A percentile compares a stretch with the other conserved stretches of the same genome.
These are phyloP conservation scores for Bucco capensis DNA, from an alignment of 2,113 vertebrate species.

Conservation along the genomic window DNA sequence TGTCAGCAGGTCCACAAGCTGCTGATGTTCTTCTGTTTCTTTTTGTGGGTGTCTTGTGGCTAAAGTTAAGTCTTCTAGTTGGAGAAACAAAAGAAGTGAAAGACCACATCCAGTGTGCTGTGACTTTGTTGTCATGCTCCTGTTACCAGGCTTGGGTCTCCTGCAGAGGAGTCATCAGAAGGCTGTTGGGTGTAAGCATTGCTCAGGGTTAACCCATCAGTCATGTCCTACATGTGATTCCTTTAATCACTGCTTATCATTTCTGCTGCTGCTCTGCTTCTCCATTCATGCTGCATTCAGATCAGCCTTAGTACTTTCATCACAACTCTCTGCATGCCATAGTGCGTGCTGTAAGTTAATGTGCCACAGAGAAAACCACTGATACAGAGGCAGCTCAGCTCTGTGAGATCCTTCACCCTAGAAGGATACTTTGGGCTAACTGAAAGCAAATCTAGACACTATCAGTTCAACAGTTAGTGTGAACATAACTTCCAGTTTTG, in stretches of 20 bases:
- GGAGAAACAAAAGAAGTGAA: neutral
- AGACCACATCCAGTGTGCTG: neutral
- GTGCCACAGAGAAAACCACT: neutral
- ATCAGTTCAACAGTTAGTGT: neutral
- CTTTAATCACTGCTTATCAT: neutral
- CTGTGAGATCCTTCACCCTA: neutral
- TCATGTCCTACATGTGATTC: neutral
- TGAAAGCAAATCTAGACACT: neutral
- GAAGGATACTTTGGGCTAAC: neutral
- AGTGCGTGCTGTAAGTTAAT: neutral
- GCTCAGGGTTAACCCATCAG: neutral
- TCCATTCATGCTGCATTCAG: neutral
- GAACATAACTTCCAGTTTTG: neutral
- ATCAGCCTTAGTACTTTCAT: neutral
- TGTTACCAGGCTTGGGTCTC: neutral
- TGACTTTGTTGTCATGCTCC: neutral
- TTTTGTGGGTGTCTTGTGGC: neutral
- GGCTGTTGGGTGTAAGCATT: neutral
- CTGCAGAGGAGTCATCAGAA: neutral
- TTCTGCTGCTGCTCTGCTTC: neutral
- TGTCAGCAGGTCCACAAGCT: neutral
- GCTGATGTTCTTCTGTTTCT: neutral
- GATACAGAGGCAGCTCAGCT: neutral
- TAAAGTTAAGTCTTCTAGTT: neutral
- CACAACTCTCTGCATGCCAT: neutral